Base-by-base conservation (phyloP, 2,888 invertebrate species). In the Sphinx pinastri region DNA sequence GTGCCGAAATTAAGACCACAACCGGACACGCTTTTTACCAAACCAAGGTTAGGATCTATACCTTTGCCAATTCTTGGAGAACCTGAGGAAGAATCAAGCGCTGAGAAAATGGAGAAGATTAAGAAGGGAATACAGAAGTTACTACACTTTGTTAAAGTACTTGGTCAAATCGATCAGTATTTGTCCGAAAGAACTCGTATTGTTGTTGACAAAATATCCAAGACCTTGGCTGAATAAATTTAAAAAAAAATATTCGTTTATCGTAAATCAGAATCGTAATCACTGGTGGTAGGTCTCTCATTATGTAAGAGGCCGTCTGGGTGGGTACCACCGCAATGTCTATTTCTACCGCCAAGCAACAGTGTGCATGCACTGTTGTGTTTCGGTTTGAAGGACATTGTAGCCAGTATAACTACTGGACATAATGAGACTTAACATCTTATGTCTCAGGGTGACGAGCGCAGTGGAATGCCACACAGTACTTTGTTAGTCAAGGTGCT, bases 71-170 rank as follows among this genome's bases (percentile, higher is more conserved):
- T 78, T 0, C 76, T 85, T 12, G 86, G 84, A 72, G 82, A 81
- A 70, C 73, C 76, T 10, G 84, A 86, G 71, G 88, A 89, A 70
- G 88, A 88, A 68, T 84, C 90, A 4, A 93, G 93, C 72, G 91
- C 88, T 1, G 94, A 93, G 72, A 82, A 81, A 71, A 88, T 93
- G 88, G 92, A 91, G 71, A 88, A 82, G 66, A 90, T 94, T 71
- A 93, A 92, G 76, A 94, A 91, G 74, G 92, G 90, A 0, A 85
- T 94, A 0, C 89, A 92, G 76, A 93, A 92, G 77, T 86, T 94
- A 89, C 74, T 93, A 6, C 88, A 91, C 55, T 84, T 92, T 1
- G 93, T 93, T 1, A 93, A 91, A 78, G 90, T 93, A 16, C 76
- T 94, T 38, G 90, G 92, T 0, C 88, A 91, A 76, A 87, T 94